Percentiles rank a stretch among this genome's conserved stretches.
Evolutionary conservation across 2,888 invertebrate genomes (phyloP).

Genomic region (Meta bourneti): DNA sequence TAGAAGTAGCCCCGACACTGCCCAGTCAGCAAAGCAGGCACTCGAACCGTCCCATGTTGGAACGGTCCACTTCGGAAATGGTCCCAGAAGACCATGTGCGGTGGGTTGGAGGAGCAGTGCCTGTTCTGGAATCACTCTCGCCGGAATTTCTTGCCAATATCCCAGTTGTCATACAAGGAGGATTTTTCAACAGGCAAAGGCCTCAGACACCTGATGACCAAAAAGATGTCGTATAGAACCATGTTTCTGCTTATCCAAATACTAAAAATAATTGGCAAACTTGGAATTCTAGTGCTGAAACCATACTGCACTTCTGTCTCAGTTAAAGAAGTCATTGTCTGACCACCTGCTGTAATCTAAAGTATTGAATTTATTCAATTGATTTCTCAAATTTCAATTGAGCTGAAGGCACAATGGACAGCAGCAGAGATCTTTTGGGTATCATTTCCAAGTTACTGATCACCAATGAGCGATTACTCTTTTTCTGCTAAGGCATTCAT

Average conservation of each 20-base stretch:
- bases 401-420: too few relatives aligned
- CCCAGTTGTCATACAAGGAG: constrained; percentile 53
- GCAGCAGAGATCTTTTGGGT: too few relatives aligned
- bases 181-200: constrained; percentile 59
- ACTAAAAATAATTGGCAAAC: background rate
- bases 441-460: too few relatives aligned
- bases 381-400: too few relatives aligned
- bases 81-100: constrained; percentile 49
- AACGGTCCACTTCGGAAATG: constrained; percentile 68
- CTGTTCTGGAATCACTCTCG: constrained; percentile 56
- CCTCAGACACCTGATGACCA: background rate
- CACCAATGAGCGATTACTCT: background rate
- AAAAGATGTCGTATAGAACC: background rate
- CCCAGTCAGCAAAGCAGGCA: constrained; percentile 51
- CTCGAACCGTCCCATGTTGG: constrained; percentile 44
- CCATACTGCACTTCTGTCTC: too few relatives aligned
- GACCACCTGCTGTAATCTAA: too few relatives aligned
- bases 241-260: background rate
- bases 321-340: too few relatives aligned
- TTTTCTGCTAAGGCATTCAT: background rate
- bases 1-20: constrained; percentile 67
- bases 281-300: too few relatives aligned
- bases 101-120: constrained; percentile 67
- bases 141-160: constrained; percentile 69
- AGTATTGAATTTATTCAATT: too few relatives aligned